Evolutionary conservation across 2,888 invertebrate genomes (phyloP), one percentile per base, ranked within the genome.

Genomic region (Calameuta pallipes): DNA sequence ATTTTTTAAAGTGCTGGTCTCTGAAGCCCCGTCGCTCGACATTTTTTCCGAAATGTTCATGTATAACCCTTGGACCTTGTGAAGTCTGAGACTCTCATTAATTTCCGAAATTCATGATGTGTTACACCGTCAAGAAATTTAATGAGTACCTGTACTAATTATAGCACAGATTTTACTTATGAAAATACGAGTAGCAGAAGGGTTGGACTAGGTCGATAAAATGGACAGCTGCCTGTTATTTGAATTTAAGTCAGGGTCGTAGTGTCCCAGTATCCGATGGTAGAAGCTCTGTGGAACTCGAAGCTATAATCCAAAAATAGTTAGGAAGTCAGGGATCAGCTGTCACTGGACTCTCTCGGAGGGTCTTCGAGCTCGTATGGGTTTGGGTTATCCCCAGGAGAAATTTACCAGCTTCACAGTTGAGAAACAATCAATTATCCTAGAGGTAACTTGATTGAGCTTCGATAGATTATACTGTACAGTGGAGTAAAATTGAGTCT

Each of bases 161-260:
- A 23, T 2, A 56, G 6, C 56, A 9, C 56, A 23, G 9, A 0
- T 23, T 56, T 23, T 23, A 2, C 15, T 56, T 56, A 6, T 23
- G 23, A 9, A 56, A 56, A 23, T 23, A 9, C 23, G 56, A 56
- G 56, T 56, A 56, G 15, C 56, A 9, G 2, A 23, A 23, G 56
- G 15, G 56, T 56, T 4, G 23, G 56, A 56, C 56, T 56, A 23
- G 56, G 56, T 56, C 56, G 23, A 56, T 23, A 23, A 56, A 56
- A 23, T 56, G 56, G 23, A 56, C 86, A 85, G 85, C 82, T 84
- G 84, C 83, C 83, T 83, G 80, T 82, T 79, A 82, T 84, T 83
- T 80, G 85, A 84, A 89, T 88, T 85, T 83, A 82, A 89, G 88
- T 88, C 88, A 88, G 87, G 87, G 87, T 87, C 88, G 86, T 77